Evolutionary conservation across 2,113 vertebrate species (phyloP), one percentile per base, ranked within the genome.

Genomic region (Bambusicola thoracicus): DNA sequence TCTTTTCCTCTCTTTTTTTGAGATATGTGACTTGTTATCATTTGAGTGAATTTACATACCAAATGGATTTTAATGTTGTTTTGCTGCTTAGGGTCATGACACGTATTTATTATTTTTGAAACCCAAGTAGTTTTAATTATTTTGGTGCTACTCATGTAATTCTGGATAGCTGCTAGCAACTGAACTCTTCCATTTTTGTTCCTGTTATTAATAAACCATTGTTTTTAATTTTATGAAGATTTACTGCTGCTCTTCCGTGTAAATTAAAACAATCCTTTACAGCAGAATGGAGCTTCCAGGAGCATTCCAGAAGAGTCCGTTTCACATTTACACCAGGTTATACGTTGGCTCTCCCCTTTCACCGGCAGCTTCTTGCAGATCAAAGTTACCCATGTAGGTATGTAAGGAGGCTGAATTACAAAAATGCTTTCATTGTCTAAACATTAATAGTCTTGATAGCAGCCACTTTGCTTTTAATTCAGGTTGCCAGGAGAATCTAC

Each of bases 101-200:
- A 97, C 51, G 77, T 97, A 98, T 98, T 98, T 97, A 98, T 98
- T 97, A 97, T 96, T 97, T 95, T 97, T 97, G 95, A 97, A 96
- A 96, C 95, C 90, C 88, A 95, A 97, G 93, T 96, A 96, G 94
- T 96, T 97, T 97, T 97, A 98, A 98, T 98, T 98, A 97, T 97
- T 96, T 97, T 88, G 80, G 79, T 94, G 97, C 94, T 96, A 92
- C 90, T 97, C 48, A 1, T 94, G 91, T 96, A 96, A 96, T 96
- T 97, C 90, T 70, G 74, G 92, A 94, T 97, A 48, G 97, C 97
- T 97, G 91, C 97, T 97, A 96, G 97, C 97, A 91, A 96, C 53
- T 73, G 95, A 97, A 86, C 97, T 70, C 97, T 41, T 96, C 92
- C 30, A 44, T 94, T 97, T 97, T 95, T 78, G 90, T 95, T 97